Conservation (phyloP, 2,888 invertebrate genomes). For the Octonoba sinensis region DNA sequence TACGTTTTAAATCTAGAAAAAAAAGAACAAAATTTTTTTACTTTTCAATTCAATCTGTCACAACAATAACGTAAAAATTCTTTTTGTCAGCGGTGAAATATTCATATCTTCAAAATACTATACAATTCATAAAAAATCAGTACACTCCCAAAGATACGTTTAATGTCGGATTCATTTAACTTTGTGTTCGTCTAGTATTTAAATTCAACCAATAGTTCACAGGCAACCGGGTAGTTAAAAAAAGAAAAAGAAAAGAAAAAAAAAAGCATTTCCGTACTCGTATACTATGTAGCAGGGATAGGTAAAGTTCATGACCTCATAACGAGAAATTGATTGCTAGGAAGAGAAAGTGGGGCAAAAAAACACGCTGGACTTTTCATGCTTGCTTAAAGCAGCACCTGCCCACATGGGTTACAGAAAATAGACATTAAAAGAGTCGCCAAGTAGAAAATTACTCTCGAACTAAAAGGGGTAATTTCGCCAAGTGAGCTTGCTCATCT, state of each 20-base stretch:
- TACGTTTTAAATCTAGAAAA: too few relatives aligned
- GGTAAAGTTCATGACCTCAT: slow-evolving; percentile 36
- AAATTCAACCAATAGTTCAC: too few relatives aligned
- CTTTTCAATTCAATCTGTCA: too few relatives aligned
- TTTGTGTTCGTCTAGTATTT: too few relatives aligned
- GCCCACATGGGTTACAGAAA: slow-evolving; percentile 25
- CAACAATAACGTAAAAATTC: too few relatives aligned
- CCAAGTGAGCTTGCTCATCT: neutral
- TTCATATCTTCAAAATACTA: too few relatives aligned
- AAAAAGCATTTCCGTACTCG: neutral
- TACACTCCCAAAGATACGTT: too few relatives aligned
- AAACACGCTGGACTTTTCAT: slow-evolving; percentile 9
- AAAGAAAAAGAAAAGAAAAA: neutral
- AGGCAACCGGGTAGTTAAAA: neutral
- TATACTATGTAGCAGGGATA: neutral
- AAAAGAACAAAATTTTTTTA: too few relatives aligned
- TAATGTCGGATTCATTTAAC: too few relatives aligned
- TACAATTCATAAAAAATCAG: too few relatives aligned
- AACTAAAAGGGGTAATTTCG: neutral
- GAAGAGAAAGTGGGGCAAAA: slow-evolving; percentile 48
- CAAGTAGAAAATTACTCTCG: neutral
- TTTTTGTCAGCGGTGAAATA: too few relatives aligned
- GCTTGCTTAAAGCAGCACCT: slow-evolving; percentile 37
- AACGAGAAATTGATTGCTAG: slow-evolving; percentile 37
- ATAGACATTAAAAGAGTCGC: too few relatives aligned